Base-by-base conservation (phyloP, 37 sponge, comb jelly and placozoan species). In the Agelas oroides region DNA sequence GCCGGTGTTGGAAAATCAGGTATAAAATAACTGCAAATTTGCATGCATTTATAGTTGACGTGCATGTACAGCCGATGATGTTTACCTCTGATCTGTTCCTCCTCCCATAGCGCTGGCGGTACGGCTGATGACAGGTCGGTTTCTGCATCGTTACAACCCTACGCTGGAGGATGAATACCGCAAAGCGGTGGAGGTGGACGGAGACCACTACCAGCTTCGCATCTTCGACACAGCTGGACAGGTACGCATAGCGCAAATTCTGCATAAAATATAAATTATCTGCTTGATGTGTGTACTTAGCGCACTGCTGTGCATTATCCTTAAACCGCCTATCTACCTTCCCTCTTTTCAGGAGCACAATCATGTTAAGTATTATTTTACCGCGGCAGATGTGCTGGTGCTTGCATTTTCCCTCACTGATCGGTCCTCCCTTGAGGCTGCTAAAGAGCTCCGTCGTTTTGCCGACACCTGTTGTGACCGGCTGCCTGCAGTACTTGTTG, bases 1-100 rank as follows among this genome's bases (percentile, higher is more conserved):
- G 87, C 76, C 40, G 88, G 88, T 11, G 92, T 92, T 35, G 92
- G 92, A n/a, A 92, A 92, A 77, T 92, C 92, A 46, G 85, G 85
- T 84, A 21, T 12, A 76, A 15, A 53, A 20, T 3, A 46, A 12
- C 8, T n/a, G n/a, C n/a, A n/a, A n/a, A 46, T 8, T 12, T 46
- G 8, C 46, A 46, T 46, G 46, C 46, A 46, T 3, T 46, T 46
- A 46, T 46, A 46, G 8, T 46, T 46, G 6, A 8, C 46, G 8
- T 46, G 3, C 3, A 12, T 46, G 3, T 46, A 8, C 6, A 8
- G 46, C 3, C 46, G 3, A 46, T 46, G 46, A 8, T 46, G 8
- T 46, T 46, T 46, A 46, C 46, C 46, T 46, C 46, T 46, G 46
- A 3, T 46, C 46, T 46, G 46, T 8, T 12, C 46, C 46, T 8